A percentile compares a stretch with the other conserved stretches of the same genome.
Conservation (phyloP, 2,113 vertebrate species). For the Ammodytes dubius region DNA sequence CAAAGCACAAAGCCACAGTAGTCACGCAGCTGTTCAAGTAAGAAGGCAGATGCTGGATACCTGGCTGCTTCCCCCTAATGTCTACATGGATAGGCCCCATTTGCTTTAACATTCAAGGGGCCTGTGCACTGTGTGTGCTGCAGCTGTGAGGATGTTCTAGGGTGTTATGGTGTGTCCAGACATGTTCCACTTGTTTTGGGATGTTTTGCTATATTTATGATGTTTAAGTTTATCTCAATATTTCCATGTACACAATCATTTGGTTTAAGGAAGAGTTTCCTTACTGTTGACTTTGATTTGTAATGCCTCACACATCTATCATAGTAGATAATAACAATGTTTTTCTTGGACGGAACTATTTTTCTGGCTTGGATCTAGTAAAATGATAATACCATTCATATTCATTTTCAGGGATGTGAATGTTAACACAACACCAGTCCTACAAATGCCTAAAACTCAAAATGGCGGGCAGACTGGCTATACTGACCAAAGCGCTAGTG, state of each 20-base stretch:
- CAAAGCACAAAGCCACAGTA: conserved; percentile 9
- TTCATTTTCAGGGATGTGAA: not conserved
- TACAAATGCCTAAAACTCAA: too few species aligned
- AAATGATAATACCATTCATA: not conserved
- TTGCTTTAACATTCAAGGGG: conserved; percentile 21
- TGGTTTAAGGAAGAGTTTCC: not conserved
- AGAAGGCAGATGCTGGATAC: conserved; percentile 17
- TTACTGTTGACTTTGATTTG: too few species aligned
- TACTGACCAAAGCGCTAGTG: not conserved
- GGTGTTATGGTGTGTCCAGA: not conserved
- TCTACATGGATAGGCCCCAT: conserved; percentile 32
- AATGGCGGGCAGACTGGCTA: too few species aligned
- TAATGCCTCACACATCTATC: too few species aligned
- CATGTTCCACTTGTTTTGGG: not conserved
- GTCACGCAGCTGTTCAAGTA: conserved; percentile 40
- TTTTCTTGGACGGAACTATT: too few species aligned
- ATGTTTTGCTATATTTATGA: too few species aligned
- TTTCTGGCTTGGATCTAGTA: too few species aligned
- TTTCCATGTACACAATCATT: not conserved
- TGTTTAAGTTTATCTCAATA: too few species aligned
- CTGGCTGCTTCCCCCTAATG: conserved; percentile 29
- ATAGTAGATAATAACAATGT: too few species aligned
- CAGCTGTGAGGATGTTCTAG: too few species aligned
- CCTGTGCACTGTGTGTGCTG: not conserved
- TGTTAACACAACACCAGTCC: not conserved